phyloP scores from a whole-genome alignment of 2,113 vertebrate species.

The Myotis lucifugus region DNA sequence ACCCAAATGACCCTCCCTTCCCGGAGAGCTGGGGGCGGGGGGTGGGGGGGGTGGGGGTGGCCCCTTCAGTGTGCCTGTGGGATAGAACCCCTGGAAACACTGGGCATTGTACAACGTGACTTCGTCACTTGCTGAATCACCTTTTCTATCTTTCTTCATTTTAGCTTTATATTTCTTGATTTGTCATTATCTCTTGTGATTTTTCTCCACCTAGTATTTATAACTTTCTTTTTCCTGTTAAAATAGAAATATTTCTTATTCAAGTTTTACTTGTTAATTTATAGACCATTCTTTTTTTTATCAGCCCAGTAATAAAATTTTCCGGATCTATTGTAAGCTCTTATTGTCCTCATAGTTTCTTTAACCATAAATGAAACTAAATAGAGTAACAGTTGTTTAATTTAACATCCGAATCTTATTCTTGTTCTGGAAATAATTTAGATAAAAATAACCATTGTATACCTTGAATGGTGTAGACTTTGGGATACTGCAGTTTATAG shows the following conservation, averaged over 20 bases:
- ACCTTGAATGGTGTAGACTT: constrained; percentile 56
- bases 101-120: not conserved
- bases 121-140: not conserved
- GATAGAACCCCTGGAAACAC: not conserved
- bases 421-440: constrained; percentile 75
- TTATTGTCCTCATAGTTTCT: constrained; percentile 72
- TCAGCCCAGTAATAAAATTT: constrained; percentile 67
- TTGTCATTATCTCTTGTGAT: constrained; percentile 21
- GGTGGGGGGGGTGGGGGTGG: too few relatives aligned
- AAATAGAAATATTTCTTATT: constrained; percentile 63
- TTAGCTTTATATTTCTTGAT: not conserved
- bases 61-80: not conserved
- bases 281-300: constrained; percentile 57
- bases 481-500: constrained; percentile 59
- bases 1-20: not conserved
- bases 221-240: constrained; percentile 14
- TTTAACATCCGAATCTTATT: constrained; percentile 75
- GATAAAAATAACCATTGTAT: constrained; percentile 74
- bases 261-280: constrained; percentile 51
- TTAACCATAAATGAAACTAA: constrained; percentile 74
- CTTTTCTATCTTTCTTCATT: not conserved
- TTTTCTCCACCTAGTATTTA: constrained; percentile 49
- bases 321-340: constrained; percentile 58
- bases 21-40: not conserved
- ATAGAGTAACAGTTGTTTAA: constrained; percentile 73